Base-by-base conservation (phyloP, 2,113 vertebrate species). In the Podarcis raffonei region DNA sequence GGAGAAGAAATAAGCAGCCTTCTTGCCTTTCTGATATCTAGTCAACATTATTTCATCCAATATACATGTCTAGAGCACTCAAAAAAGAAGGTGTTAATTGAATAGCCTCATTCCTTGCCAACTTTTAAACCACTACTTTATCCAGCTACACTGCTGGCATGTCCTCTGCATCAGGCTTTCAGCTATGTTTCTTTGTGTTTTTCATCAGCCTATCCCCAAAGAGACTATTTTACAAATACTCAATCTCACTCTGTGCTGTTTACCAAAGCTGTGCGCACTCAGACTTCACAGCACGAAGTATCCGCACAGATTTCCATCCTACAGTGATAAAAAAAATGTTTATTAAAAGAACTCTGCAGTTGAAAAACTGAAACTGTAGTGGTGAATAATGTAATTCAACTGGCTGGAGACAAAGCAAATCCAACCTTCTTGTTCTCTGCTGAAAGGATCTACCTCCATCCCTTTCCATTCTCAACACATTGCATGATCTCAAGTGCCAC, bases 61-160 rank as follows among this genome's bases (percentile, higher is more conserved):
- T 32, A 72, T 8, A n/a, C 30, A 4, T 22, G 16, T 25, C 81
- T 71, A 68, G 69, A 87, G 48, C 23, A 68, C 39, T 82, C 65
- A 0, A 0, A 68, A 83, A 0, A 87, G 6, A 62, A 83, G 42
- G 0, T 82, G 80, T 53, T 85, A 87, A 72, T 0, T 85, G 35
- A 91, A 93, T 80, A 83, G 5, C 23, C 2, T 62, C 25, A 59
- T 85, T n/a, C 90, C 16, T 84, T 72, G 59, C 62, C 69, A 88
- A 82, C 35, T 42, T 72, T 77, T 27, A 84, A 81, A 37, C 69
- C 74, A 92, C 30, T 82, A 62, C 74, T 89, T 89, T 62, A 71
- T 7, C 42, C 2, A 74, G 89, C 15, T 71, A 6, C 20, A n/a
- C 79, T 59, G 76, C 22, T 83, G 82, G 25, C 72, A 83, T 62